Conservation (phyloP, 2,888 invertebrate genomes). For the Pyrrhia umbra region DNA sequence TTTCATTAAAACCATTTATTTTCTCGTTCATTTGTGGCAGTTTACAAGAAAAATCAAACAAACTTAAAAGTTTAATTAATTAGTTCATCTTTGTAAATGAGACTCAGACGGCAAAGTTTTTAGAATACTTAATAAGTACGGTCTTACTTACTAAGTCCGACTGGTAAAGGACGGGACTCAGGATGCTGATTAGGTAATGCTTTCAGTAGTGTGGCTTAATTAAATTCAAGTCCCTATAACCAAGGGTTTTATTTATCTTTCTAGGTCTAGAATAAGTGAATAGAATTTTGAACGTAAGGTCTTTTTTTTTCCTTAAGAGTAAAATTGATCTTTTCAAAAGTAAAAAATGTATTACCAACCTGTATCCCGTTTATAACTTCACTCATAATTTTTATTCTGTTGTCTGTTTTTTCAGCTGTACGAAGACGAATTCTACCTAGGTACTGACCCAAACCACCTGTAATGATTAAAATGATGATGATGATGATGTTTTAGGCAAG, state of each 20-base stretch:
- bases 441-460: conserved; percentile 89
- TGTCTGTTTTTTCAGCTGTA: conserved; percentile 96
- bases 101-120: background rate
- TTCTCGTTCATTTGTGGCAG: conserved; percentile 14
- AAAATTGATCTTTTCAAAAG: background rate
- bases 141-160: background rate
- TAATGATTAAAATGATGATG: conserved; percentile 53
- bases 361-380: conserved; percentile 98
- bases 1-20: background rate
- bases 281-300: background rate
- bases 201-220: background rate
- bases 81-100: conserved; percentile 3
- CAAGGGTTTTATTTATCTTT: background rate
- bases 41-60: background rate
- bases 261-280: background rate
- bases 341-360: conserved; percentile 89
- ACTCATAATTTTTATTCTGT: conserved; percentile 97
- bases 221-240: background rate
- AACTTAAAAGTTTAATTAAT: conserved; percentile 2
- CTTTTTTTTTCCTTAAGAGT: too few relatives aligned
- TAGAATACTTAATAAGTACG: background rate
- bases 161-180: background rate
- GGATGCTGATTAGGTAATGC: background rate
- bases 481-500: background rate
- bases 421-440: conserved; percentile 91